Evolutionary conservation across 2,888 invertebrate genomes (phyloP).

Genomic region (Cephus runcator): DNA sequence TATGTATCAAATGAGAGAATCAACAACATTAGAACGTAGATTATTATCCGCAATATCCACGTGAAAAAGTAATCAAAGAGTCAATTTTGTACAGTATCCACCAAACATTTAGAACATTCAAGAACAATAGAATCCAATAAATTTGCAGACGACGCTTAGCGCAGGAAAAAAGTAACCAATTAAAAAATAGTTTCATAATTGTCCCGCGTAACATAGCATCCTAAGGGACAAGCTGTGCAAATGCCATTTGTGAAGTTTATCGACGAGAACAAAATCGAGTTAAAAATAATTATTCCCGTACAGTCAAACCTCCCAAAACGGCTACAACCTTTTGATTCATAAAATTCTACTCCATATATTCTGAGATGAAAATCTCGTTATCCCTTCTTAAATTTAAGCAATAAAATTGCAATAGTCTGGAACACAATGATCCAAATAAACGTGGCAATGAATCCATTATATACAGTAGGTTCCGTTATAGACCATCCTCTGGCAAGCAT

Average conservation of each 20-base stretch:
- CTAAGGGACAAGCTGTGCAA: neutral
- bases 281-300: neutral
- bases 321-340: neutral
- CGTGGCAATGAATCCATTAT: conserved; percentile 84
- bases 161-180: neutral
- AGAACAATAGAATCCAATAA: neutral
- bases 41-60: neutral
- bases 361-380: conserved; percentile 59
- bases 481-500: conserved; percentile 88
- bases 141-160: neutral
- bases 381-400: conserved; percentile 87
- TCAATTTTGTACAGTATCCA: neutral
- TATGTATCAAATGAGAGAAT: neutral
- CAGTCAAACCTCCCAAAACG: neutral
- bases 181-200: neutral
- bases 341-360: neutral
- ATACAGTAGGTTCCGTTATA: conserved; percentile 77
- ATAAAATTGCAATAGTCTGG: conserved; percentile 76
- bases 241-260: neutral
- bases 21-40: neutral
- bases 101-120: neutral
- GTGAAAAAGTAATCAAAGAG: neutral
- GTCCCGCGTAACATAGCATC: neutral
- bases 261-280: neutral
- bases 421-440: conserved; percentile 83